Conservation (phyloP, 2,113 vertebrate species). For the Amazona guildingii region DNA sequence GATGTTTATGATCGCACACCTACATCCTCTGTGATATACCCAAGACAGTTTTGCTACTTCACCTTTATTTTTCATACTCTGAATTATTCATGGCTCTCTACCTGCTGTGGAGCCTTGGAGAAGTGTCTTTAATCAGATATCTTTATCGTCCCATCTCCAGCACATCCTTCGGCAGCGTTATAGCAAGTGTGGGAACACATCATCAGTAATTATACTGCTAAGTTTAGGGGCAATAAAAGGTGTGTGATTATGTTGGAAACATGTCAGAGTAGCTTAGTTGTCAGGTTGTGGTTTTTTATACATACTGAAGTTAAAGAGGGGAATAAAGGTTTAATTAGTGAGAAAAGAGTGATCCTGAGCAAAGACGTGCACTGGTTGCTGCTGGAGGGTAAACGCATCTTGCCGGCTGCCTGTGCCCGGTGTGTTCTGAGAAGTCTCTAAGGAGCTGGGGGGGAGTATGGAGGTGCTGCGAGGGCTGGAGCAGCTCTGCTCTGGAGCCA, state of each 20-base stretch:
- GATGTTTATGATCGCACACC: not conserved
- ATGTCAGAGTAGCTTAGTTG: accelerated
- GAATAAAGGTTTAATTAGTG: not conserved
- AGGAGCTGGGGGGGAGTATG: too few species aligned
- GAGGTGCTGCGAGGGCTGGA: too few species aligned
- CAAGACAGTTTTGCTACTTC: not conserved
- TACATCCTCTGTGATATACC: not conserved
- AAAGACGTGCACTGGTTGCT: accelerated
- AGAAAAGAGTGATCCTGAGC: not conserved
- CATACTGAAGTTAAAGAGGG: not conserved
- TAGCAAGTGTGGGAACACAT: accelerated
- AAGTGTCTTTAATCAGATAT: not conserved
- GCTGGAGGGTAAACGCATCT: accelerated
- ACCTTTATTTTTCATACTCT: not conserved
- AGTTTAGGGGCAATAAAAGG: not conserved
- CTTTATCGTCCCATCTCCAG: not conserved
- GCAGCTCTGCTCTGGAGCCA: too few species aligned
- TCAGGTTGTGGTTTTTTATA: not conserved
- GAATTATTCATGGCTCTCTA: conserved; percentile 4
- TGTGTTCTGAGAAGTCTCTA: accelerated
- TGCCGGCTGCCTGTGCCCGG: too few species aligned
- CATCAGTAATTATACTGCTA: not conserved
- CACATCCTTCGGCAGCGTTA: not conserved
- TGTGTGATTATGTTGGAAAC: not conserved
- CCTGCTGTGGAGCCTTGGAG: not conserved